Base-by-base conservation (phyloP, 2,797 vertebrate species). In the Syndactyla subalaris region DNA sequence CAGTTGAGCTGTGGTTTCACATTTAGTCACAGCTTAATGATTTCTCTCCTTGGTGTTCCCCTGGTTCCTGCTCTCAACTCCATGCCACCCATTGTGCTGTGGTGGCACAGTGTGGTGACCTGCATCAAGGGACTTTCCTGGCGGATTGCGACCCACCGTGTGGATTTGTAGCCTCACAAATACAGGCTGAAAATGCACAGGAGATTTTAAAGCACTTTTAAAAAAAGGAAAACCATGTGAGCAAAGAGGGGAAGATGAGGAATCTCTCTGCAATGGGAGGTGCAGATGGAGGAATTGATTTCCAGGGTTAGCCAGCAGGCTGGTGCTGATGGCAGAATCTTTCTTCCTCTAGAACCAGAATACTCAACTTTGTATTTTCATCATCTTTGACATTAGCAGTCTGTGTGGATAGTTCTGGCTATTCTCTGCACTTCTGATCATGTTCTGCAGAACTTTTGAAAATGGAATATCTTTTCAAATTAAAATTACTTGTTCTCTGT, bases 381-480 rank as follows among this genome's bases (percentile, higher is more conserved):
- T 83, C 2, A 7, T 88, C 54, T 91, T 83, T 78, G 55, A 76
- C 62, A 63, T 88, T 68, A 88, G 34, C 52, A 88, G 38, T 70
- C 59, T 88, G 17, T 45, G 32, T 59, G 59, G 89, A 61, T 76
- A 78, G 51, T 36, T 89, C 27, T 89, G 52, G 20, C 70, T 84
- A 38, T 80, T 91, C 27, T 79, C 76, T 93, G 27, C 45, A 29
- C n/a, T 78, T 92, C 83, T 70, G 36, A 21, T 86, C 38, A 2
- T 67, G 62, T 80, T 87, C 63, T 89, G 30, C 34, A 72, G 87
- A 84, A 87, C 75, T 96, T 95, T 95, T 92, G 62, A 76, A 46
- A 96, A 80, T 83, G 49, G 84, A 95, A 63, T 89, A 74, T 75
- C 76, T 95, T 95, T 95, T 97, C 83, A 84, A 70, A 67, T 94